Evolutionary conservation across 2,888 invertebrate species (phyloP), one percentile per base, ranked within the genome.

Genomic region (Spisula solida): DNA sequence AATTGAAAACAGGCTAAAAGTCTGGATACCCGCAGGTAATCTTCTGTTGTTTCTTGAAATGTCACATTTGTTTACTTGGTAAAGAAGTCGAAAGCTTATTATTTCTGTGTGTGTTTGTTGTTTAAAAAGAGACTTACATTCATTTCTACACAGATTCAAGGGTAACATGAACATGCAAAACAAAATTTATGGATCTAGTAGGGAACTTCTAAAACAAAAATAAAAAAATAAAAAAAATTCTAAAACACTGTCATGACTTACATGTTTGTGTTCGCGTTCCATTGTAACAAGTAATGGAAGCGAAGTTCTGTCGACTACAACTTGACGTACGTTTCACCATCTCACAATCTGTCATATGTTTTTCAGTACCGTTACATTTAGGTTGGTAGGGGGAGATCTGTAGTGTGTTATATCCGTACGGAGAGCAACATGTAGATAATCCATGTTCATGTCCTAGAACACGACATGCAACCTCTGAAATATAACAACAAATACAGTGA

Each of bases 251-350:
- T n/a, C 18, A 20, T 12, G 14, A 80, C 78, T 56, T 86, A 93
- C 93, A 87, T 20, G 89, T 88, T 79, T 85, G 75, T 47, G 92
- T 82, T 51, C 92, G 89, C 8, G 92, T 90, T 48, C 94, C 94
- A 90, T 95, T 95, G 87, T 94, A 95, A 90, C 95, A 95, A 12
- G 94, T 92, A 1, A 95, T 92, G 2, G 95, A 93, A 4, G 94
- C 94, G 66, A 93, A 95, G 83, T 94, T 91, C 82, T 95, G 94
- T 18, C 93, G 79, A 78, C 93, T 93, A 60, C 91, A 89, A 41
- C 25, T 48, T 34, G 88, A 85, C 6, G 70, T 82, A 16, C 87
- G 87, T 0, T 85, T 31, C n/a, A 87, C 85, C 12, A 75, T 78
- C 6, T 89, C 60, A 90, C 95, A 96, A 0, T 95, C 92, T 12